phyloP scores from a whole-genome alignment of 2,797 vertebrate genomes.

The Geotrypetes seraphini region DNA sequence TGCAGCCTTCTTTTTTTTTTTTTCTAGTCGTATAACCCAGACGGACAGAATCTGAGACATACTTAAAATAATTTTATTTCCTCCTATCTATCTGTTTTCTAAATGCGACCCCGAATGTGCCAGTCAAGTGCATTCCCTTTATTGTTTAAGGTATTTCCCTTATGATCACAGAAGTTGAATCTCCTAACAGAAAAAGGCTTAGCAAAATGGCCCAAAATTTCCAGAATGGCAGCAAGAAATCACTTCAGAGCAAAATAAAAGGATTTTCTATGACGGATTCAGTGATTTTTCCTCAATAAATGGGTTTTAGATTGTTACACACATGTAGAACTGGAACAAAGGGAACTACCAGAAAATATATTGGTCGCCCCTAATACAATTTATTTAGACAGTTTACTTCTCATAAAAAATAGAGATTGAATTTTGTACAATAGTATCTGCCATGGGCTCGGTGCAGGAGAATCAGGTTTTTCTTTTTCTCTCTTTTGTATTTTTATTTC shows the following conservation, averaged over 20 bases:
- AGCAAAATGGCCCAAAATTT: slow-evolving; percentile 52
- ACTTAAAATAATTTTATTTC: slow-evolving; percentile 44
- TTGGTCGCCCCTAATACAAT: slow-evolving; percentile 77
- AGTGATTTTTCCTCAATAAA: slow-evolving; percentile 75
- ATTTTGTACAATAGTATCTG: slow-evolving; percentile 65
- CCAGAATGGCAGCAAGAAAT: slow-evolving; percentile 58
- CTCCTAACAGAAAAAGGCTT: slow-evolving; percentile 56
- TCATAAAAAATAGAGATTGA: slow-evolving; percentile 80
- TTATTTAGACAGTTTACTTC: slow-evolving; percentile 79
- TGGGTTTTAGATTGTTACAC: slow-evolving; percentile 76
- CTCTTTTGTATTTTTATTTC: neutral
- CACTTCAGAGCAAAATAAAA: slow-evolving; percentile 61
- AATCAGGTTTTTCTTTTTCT: slow-evolving; percentile 35
- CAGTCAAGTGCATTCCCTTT: slow-evolving; percentile 46
- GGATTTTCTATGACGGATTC: slow-evolving; percentile 71
- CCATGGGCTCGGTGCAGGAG: slow-evolving; percentile 54
- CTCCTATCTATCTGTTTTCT: slow-evolving; percentile 36
- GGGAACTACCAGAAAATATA: slow-evolving; percentile 69
- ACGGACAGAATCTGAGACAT: slow-evolving; percentile 30
- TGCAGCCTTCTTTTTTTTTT: slow-evolving; percentile 12
- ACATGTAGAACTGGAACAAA: slow-evolving; percentile 69
- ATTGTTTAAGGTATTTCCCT: slow-evolving; percentile 60
- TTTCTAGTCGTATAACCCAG: slow-evolving; percentile 36
- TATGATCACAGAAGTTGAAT: slow-evolving; percentile 53
- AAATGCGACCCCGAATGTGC: slow-evolving; percentile 48